Percentiles rank a stretch among this genome's conserved stretches.
These are phyloP conservation scores for Cyphomyrus discorhynchus DNA, from an alignment of 2,113 vertebrate species.

Conservation along the genomic window DNA sequence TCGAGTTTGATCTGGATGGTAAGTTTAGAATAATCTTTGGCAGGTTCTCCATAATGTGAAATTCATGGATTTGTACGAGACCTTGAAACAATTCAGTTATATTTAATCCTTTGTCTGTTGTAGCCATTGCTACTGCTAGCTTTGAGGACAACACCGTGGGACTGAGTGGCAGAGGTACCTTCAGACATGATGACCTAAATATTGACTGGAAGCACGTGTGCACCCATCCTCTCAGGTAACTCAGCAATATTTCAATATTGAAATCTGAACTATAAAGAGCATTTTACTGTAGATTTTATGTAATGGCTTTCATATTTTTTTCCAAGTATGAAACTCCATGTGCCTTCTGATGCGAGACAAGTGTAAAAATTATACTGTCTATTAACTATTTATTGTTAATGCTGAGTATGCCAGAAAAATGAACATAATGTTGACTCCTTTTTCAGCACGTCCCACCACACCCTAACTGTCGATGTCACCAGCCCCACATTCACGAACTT, in stretches of 20 bases:
- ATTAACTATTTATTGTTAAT: neutral
- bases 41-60: neutral
- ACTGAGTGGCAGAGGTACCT: conserved; percentile 44
- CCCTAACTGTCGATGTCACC: conserved; percentile 62
- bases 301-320: conserved; percentile 20
- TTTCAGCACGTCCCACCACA: conserved; percentile 53
- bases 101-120: conserved; percentile 23
- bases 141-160: conserved; percentile 48
- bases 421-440: conserved; percentile 10
- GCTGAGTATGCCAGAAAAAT: neutral
- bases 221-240: conserved; percentile 58
- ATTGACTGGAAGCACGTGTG: conserved; percentile 57
- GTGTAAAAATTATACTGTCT: neutral
- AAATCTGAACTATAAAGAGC: neutral
- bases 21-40: conserved; percentile 43
- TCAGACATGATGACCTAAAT: conserved; percentile 70
- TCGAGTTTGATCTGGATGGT: conserved; percentile 81
- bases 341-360: conserved; percentile 35
- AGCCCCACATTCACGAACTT: conserved; percentile 72
- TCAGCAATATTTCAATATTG: neutral
- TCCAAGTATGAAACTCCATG: conserved; percentile 35
- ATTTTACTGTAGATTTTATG: neutral
- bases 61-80: neutral
- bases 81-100: neutral
- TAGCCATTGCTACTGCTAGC: conserved; percentile 60